Percentiles rank a stretch among this genome's conserved stretches.
Evolutionary conservation across 2,888 invertebrate genomes (phyloP).

Genomic region (Adelphocoris suturalis): DNA sequence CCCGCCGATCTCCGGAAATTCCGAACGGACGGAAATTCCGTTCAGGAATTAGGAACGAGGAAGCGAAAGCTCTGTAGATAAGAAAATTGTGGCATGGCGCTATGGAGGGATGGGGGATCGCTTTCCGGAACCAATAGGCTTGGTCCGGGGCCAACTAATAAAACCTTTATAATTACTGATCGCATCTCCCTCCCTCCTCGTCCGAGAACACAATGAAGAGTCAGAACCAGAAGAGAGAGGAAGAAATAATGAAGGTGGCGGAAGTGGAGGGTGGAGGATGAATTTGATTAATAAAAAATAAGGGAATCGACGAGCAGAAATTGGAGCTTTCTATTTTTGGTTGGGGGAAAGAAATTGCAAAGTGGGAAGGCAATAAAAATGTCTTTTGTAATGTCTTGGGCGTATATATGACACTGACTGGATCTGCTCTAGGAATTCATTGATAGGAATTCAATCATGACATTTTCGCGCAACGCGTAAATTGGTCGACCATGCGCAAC

Average conservation of each 20-base stretch:
- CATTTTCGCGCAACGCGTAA: too few species aligned
- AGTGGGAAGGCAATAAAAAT: too few species aligned
- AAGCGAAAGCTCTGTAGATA: constrained; percentile 3
- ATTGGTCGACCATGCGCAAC: too few species aligned
- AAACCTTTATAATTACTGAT: constrained; percentile 66
- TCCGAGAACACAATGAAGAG: not conserved
- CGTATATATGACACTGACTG: too few species aligned
- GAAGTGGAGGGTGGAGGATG: too few species aligned
- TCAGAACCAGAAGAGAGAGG: not conserved
- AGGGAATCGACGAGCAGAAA: too few species aligned
- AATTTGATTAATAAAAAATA: too few species aligned
- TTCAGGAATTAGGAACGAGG: not conserved
- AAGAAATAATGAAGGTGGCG: not conserved
- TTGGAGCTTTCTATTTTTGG: too few species aligned
- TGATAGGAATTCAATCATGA: too few species aligned
- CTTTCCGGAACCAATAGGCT: constrained; percentile 24
- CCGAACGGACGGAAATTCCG: constrained; percentile 29
- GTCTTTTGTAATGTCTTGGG: too few species aligned
- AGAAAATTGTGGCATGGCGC: constrained; percentile 20
- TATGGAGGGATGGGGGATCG: not conserved
- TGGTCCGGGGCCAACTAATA: constrained; percentile 62
- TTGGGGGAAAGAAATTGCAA: too few species aligned
- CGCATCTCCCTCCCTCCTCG: constrained; percentile 19
- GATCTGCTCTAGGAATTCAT: too few species aligned
- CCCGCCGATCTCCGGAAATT: constrained; percentile 27